Conservation (phyloP, 2,888 invertebrate genomes). For the Harpalus rubripes region DNA sequence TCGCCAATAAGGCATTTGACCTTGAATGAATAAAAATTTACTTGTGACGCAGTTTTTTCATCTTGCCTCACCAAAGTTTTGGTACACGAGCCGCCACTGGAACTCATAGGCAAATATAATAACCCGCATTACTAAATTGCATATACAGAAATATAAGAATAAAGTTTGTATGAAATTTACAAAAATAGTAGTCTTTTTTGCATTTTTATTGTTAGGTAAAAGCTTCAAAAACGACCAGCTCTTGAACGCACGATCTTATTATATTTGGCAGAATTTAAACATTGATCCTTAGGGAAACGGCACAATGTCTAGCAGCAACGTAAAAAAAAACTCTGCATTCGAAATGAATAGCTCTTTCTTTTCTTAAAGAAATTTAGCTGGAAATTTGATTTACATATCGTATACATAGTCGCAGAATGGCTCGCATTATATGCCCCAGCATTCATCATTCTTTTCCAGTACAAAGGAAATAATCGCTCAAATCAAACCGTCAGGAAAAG, state of each 20-base stretch:
- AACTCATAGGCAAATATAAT: too few relatives aligned
- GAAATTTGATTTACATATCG: conserved; percentile 75
- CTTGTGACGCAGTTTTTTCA: too few relatives aligned
- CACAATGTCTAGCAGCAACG: conserved; percentile 37
- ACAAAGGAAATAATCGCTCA: conserved; percentile 60
- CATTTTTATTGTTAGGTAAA: not conserved
- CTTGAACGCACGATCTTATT: conserved; percentile 54
- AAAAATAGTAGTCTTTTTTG: not conserved
- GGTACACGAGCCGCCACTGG: too few relatives aligned
- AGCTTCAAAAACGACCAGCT: conserved; percentile 19
- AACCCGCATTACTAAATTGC: too few relatives aligned
- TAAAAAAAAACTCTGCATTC: conserved; percentile 61
- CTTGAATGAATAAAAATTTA: too few relatives aligned
- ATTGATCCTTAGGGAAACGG: conserved; percentile 41
- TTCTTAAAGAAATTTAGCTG: conserved; percentile 71
- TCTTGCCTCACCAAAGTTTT: too few relatives aligned
- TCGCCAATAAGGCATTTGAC: too few relatives aligned
- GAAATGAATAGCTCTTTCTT: conserved; percentile 73
- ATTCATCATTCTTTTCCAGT: conserved; percentile 63
- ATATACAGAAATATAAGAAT: too few relatives aligned
- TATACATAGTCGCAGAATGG: conserved; percentile 68
- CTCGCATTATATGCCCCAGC: conserved; percentile 61
- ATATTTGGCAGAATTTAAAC: conserved; percentile 63
- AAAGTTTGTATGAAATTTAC: too few relatives aligned
- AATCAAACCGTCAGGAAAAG: conserved; percentile 3